Conservation (phyloP, 2,888 invertebrate species). For the Macrophya alboannulata region DNA sequence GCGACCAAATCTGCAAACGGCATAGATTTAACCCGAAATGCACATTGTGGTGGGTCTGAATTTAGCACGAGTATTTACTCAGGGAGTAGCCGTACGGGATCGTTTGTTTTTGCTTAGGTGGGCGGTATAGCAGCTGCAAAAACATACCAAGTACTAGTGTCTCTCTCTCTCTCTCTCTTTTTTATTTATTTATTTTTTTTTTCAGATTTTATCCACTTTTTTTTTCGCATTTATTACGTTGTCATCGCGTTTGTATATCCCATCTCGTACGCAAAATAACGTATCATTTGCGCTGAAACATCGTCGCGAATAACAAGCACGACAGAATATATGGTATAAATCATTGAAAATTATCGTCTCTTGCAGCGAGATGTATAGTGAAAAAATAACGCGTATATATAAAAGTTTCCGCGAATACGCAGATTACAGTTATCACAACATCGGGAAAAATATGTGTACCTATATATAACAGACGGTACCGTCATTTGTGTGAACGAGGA, state of each 20-base stretch:
- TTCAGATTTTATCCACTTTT: neutral
- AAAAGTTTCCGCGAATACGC: neutral
- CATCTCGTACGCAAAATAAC: too few species aligned
- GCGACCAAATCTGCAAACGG: neutral
- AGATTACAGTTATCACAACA: neutral
- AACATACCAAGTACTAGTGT: slow-evolving; percentile 28
- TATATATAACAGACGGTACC: neutral
- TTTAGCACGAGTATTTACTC: slow-evolving; percentile 46
- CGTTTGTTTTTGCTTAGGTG: slow-evolving; percentile 29
- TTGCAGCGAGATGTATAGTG: neutral
- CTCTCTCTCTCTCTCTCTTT: too few species aligned
- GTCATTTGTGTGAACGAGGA: neutral
- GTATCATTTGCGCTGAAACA: slow-evolving; percentile 17
- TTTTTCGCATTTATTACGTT: neutral
- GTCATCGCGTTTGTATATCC: slow-evolving; percentile 15
- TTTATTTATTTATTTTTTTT: neutral
- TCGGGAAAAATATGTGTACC: neutral
- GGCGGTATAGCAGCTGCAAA: slow-evolving; percentile 44
- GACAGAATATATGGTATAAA: slow-evolving; percentile 8
- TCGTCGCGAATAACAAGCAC: neutral
- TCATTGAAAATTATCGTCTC: slow-evolving; percentile 19
- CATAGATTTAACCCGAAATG: slow-evolving; percentile 34
- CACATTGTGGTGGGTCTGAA: slow-evolving; percentile 41
- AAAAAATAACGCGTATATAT: slow-evolving; percentile 24
- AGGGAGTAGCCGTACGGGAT: neutral